Evolutionary conservation across 2,888 invertebrate genomes (phyloP), one percentile per base, ranked within the genome.

Genomic region (Drosophila kuntzei): DNA sequence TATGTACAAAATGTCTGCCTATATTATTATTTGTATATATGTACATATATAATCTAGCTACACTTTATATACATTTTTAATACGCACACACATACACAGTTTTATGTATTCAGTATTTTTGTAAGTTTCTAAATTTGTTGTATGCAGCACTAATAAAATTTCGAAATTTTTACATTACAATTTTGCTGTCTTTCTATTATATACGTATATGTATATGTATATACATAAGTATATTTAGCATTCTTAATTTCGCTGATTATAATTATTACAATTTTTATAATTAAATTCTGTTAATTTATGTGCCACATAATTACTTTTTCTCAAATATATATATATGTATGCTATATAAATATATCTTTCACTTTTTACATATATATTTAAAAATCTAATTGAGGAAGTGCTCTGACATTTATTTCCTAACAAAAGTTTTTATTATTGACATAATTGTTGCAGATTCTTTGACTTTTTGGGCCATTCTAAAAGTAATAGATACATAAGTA

Each of bases 111-210:
- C 9, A 54, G 55, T 69, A 41, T 50, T 53, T 50, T 66, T 41
- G 62, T 55, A 70, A 51, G 53, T 69, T 63, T 73, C 59, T 67
- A 65, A 67, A 59, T 46, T 43, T 65, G 67, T 61, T 70, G 47
- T 41, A 37, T 62, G 69, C 61, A 34, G 37, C 51, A 57, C 44
- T 57, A n/a, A 66, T 61, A 58, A 64, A 69, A 74, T 76, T 36
- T 74, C 65, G 54, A 77, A 61, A 62, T 59, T 65, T 61, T 55
- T 44, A 46, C 41, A 71, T 64, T 43, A 14, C 54, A 58, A 53
- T 49, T 54, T 37, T 29, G 47, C 29, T 32, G 44, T 43, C 37
- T 47, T 14, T 51, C 18, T 36, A 18, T 47, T 37, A 32, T 49
- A 39, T 37, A 62, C 39, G 59, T 50, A 36, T 64, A 54, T 44